A percentile compares a stretch with the other conserved stretches of the same genome.
phyloP scores from a whole-genome alignment of 2,113 vertebrate genomes.

The Sialia sialis region DNA sequence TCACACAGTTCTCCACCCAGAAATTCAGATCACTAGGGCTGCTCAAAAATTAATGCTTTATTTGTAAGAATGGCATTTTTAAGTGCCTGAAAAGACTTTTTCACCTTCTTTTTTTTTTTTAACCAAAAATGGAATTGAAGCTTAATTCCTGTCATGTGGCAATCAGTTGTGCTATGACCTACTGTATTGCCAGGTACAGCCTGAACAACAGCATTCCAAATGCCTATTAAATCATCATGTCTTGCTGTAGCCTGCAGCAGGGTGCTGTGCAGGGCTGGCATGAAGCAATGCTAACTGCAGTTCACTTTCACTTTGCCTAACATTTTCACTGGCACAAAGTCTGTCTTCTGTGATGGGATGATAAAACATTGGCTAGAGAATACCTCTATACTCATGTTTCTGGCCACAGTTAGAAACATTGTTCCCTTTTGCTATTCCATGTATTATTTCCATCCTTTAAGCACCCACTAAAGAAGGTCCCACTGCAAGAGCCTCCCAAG shows the following conservation, averaged over 20 bases:
- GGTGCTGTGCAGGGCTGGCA: background rate
- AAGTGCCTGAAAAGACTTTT: background rate
- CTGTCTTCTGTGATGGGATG: background rate
- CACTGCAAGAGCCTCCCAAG: background rate
- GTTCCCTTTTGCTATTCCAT: background rate
- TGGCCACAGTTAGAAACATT: background rate
- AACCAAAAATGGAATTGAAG: background rate
- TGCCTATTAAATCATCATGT: background rate
- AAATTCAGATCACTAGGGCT: background rate
- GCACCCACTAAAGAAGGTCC: background rate
- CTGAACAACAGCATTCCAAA: background rate
- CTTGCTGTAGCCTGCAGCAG: background rate
- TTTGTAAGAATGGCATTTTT: background rate
- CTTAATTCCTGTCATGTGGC: background rate
- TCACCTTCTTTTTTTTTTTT: background rate
- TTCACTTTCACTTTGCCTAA: background rate
- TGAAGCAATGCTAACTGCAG: background rate
- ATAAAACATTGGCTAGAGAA: background rate
- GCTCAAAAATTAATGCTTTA: background rate
- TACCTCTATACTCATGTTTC: background rate
- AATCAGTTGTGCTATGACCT: background rate
- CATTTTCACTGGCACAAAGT: background rate
- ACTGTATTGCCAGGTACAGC: background rate
- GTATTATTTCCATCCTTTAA: background rate
- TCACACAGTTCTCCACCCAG: background rate